Conservation (phyloP, 2,888 invertebrate species). For the Caenorhabditis auriculariae region DNA sequence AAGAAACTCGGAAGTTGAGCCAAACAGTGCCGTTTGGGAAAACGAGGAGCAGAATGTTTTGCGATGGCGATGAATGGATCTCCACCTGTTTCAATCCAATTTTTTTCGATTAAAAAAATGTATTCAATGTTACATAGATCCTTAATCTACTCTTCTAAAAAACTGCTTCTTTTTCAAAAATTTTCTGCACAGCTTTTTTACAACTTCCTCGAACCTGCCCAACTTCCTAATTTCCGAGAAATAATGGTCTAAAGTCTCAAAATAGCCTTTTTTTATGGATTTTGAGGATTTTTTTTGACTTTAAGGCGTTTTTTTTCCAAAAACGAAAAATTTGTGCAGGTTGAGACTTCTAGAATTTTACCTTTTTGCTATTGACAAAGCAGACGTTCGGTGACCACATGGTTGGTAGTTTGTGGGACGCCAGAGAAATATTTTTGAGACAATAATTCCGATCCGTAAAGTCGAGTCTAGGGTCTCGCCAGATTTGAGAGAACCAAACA, state of each 20-base stretch:
- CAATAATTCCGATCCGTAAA: conserved; percentile 58
- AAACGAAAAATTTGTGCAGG: no score
- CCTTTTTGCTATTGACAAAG: conserved; percentile 63
- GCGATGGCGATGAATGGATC: conserved; percentile 60
- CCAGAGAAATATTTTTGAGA: conserved; percentile 58
- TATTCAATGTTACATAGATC: not conserved
- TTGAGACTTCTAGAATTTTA: no score
- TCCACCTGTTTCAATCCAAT: no score
- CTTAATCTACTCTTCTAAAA: conserved; percentile 11
- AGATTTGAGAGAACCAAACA: conserved; percentile 63
- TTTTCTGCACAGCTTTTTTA: not conserved
- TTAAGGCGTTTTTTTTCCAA: not conserved
- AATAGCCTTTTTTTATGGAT: not conserved
- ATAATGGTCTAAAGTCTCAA: no score
- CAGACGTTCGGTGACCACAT: conserved; percentile 64
- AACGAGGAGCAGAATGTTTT: conserved; percentile 60
- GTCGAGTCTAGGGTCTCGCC: conserved; percentile 60
- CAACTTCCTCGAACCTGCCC: not conserved
- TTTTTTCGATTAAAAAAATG: no score
- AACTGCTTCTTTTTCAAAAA: conserved; percentile 9
- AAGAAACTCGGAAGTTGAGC: conserved; percentile 56
- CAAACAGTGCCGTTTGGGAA: conserved; percentile 63
- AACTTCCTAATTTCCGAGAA: no score
- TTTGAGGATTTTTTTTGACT: not conserved
- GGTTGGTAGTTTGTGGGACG: conserved; percentile 57